Evolutionary conservation across 2,888 invertebrate species (phyloP).

Genomic region (Synergus umbraculus): DNA sequence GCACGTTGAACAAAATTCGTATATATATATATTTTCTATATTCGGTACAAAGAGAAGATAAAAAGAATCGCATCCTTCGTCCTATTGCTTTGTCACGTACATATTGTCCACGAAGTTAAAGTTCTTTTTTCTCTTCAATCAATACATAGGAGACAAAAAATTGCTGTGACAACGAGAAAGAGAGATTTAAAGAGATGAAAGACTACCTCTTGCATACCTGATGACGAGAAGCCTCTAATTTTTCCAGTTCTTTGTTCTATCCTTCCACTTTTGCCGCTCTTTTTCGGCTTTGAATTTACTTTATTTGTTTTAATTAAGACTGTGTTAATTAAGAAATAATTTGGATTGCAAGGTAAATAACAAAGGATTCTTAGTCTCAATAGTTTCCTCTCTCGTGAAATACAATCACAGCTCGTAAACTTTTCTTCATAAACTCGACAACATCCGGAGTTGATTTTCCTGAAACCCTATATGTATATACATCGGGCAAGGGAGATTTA

Average conservation of each 20-base stretch:
- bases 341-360: too few species aligned
- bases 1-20: background rate
- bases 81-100: background rate
- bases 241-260: slow-evolving; percentile 4
- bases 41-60: background rate
- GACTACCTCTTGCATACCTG: slow-evolving; percentile 10
- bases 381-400: background rate
- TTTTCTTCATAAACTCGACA: slow-evolving; percentile 21
- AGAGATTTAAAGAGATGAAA: slow-evolving; percentile 8
- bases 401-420: background rate
- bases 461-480: background rate
- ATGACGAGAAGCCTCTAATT: background rate
- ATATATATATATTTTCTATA: slow-evolving; percentile 5
- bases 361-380: too few species aligned
- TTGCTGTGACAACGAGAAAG: background rate
- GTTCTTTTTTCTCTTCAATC: slow-evolving; percentile 13
- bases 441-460: slow-evolving; percentile 11
- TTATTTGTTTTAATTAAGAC: too few species aligned
- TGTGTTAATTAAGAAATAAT: too few species aligned
- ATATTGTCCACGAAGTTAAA: background rate
- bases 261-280: background rate
- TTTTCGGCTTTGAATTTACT: background rate
- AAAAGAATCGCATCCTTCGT: background rate
- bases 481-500: slow-evolving; percentile 8
- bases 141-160: slow-evolving; percentile 3